Evolutionary conservation across 2,113 vertebrate species (phyloP).

Genomic region (Pimephales promelas): DNA sequence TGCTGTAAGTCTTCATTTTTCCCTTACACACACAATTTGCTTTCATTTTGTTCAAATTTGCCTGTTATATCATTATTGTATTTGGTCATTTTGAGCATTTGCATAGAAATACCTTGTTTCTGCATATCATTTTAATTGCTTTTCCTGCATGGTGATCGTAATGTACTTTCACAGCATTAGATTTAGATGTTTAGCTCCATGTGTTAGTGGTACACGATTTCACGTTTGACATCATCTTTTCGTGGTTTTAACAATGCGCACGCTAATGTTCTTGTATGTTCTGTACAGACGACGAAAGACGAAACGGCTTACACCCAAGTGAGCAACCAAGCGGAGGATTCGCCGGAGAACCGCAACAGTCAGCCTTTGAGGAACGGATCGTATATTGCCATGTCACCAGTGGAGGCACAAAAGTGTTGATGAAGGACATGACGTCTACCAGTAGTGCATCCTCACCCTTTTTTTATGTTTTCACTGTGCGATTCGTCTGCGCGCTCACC

Average conservation of each 20-base stretch:
- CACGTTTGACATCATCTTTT: background rate
- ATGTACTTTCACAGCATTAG: background rate
- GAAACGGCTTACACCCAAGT: conserved; percentile 80
- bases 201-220: background rate
- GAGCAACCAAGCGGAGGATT: conserved; percentile 76
- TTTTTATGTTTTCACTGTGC: conserved; percentile 53
- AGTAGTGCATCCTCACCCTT: conserved; percentile 24
- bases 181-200: background rate
- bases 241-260: background rate
- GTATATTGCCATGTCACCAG: conserved; percentile 81
- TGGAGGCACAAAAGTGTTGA: conserved; percentile 80
- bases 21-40: conserved; percentile 67
- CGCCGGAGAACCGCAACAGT: conserved; percentile 64
- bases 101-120: conserved; percentile 2
- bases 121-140: conserved; percentile 24
- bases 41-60: conserved; percentile 64
- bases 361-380: conserved; percentile 76
- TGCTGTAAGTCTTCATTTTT: conserved; percentile 81
- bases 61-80: conserved; percentile 48
- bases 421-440: conserved; percentile 50
- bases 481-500: conserved; percentile 43
- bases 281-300: conserved; percentile 74
- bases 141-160: conserved; percentile 2
- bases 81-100: background rate
- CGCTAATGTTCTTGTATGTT: background rate